Evolutionary conservation across 2,113 vertebrate genomes (phyloP).

Genomic region (Stigmatopora nigra): DNA sequence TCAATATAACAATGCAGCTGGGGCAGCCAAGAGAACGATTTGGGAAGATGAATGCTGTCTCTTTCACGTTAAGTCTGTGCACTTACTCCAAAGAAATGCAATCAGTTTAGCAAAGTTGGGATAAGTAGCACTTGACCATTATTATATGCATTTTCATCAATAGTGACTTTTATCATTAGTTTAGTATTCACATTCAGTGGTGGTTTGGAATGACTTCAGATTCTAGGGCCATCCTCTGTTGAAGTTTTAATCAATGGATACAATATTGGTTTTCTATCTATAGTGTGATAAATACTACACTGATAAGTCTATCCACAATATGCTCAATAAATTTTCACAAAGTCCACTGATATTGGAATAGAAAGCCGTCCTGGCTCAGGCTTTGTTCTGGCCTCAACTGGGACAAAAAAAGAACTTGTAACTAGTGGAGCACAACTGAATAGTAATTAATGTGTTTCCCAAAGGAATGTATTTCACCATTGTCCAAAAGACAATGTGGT

Average conservation of each 20-base stretch:
- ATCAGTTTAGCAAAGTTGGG: constrained; percentile 15
- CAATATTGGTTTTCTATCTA: neutral
- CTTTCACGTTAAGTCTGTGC: constrained; percentile 10
- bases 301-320: neutral
- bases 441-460: too few relatives aligned
- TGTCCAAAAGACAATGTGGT: too few relatives aligned
- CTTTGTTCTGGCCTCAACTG: neutral
- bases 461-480: too few relatives aligned
- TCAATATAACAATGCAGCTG: constrained; percentile 25
- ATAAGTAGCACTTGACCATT: constrained; percentile 8
- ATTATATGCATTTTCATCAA: neutral
- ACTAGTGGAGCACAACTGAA: too few relatives aligned
- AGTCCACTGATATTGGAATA: neutral
- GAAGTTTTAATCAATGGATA: neutral
- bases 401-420: too few relatives aligned
- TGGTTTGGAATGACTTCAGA: too few relatives aligned
- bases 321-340: neutral
- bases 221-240: neutral
- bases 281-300: neutral
- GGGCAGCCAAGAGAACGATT: constrained; percentile 19
- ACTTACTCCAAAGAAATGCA: constrained; percentile 5
- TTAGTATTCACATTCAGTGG: too few relatives aligned
- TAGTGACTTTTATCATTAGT: neutral
- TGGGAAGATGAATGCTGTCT: constrained; percentile 20
- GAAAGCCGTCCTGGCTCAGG: neutral